Conservation (phyloP, 2,888 invertebrate genomes). For the Nasonia oneida region DNA sequence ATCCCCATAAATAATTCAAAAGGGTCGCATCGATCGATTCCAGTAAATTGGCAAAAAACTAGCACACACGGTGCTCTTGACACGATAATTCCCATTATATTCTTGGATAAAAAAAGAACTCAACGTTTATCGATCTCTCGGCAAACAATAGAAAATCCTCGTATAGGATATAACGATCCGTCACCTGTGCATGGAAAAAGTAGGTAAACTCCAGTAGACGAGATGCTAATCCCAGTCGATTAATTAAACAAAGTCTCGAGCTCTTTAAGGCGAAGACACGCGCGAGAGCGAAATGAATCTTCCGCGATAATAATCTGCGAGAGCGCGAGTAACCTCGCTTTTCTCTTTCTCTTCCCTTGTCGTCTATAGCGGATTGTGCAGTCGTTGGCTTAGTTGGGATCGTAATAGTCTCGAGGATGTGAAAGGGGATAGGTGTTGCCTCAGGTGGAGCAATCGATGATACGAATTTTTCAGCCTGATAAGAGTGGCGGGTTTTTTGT, state of each 20-base stretch:
- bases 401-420: not conserved
- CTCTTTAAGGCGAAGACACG: not conserved
- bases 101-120: constrained; percentile 12
- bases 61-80: constrained; percentile 30
- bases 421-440: constrained; percentile 13
- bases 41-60: not conserved
- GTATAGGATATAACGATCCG: not conserved
- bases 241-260: constrained; percentile 13
- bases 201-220: not conserved
- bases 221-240: constrained; percentile 8
- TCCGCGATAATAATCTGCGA: constrained; percentile 26
- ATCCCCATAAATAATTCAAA: not conserved
- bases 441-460: not conserved
- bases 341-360: constrained; percentile 18
- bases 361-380: not conserved
- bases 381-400: not conserved
- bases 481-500: not conserved
- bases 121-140: constrained; percentile 27
- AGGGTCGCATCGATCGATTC: not conserved
- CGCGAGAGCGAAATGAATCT: constrained; percentile 32
- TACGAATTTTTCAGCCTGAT: not conserved
- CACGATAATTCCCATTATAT: constrained; percentile 13
- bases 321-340: not conserved
- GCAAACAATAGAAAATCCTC: constrained; percentile 17
- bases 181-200: not conserved